Base-by-base conservation (phyloP, 2,888 invertebrate species). In the Meandrusa payeni region DNA sequence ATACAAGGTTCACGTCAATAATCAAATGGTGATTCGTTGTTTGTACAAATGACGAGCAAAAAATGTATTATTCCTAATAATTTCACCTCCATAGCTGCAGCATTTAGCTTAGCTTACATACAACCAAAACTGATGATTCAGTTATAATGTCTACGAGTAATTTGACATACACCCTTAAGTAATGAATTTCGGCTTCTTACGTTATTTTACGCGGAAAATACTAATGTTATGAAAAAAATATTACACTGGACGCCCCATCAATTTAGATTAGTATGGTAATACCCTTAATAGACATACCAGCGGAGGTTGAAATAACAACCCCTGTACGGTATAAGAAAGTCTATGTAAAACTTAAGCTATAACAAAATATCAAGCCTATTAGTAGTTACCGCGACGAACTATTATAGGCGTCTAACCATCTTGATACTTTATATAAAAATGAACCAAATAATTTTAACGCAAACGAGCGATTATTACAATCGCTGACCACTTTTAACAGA, bases 191-290 rank as follows among this genome's bases (percentile, higher is more conserved):
- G 46, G 64, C 64, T 66, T 74, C 71, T 68, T 68, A 69, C 75
- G 79, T 85, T 81, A 85, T 82, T 83, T 82, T 83, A 81, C 83
- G 80, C 83, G 74, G 66, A 73, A 77, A 64, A 82, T 83, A 79
- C 77, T 80, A 81, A 83, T 80, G 76, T 74, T 76, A 80, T 80
- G 77, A 78, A 82, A 82, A n/a, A 81, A 78, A 76, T 76, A 66
- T 69, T 70, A 67, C 70, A 74, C 76, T 73, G 79, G 78, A 85
- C 81, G 79, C 78, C 75, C 86, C 87, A 87, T 87, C 86, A 87
- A 87, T 87, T 85, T 86, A 77, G 77, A 87, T 87, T 86, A 87
- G 85, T 72, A 58, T 60, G 56, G 75, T 83, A 87, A 85, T 86
- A 76, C 72, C 75, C 64, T 55, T 57, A 44, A 61, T 59, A 61